Conservation (phyloP, 2,113 vertebrate genomes). For the Collichthys lucidus region DNA sequence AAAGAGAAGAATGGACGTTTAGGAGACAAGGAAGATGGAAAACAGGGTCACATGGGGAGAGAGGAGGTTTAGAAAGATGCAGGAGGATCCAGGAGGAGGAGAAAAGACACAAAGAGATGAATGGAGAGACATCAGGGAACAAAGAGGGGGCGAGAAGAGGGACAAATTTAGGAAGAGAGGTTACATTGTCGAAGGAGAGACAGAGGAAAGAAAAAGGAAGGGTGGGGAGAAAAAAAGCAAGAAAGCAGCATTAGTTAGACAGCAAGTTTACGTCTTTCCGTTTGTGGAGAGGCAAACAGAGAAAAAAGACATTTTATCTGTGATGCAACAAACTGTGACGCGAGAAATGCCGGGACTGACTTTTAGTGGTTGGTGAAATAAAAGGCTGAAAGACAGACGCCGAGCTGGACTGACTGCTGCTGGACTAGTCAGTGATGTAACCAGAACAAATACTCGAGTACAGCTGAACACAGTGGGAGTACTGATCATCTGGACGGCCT, state of each 20-base stretch:
- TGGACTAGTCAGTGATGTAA: too few species aligned
- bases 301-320: slow-evolving; percentile 61
- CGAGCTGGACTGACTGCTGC: too few species aligned
- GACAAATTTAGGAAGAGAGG: slow-evolving; percentile 15
- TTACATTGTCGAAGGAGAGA: slow-evolving; percentile 18
- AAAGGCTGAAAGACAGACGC: too few species aligned
- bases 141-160: not conserved
- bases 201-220: not conserved
- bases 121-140: not conserved
- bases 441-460: too few species aligned
- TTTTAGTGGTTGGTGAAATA: too few species aligned
- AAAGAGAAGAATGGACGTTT: not conserved
- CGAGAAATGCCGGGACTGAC: slow-evolving; percentile 41
- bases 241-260: slow-evolving; percentile 70
- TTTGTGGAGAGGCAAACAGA: slow-evolving; percentile 38
- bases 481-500: not conserved
- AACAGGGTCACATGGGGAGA: not conserved
- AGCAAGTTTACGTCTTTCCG: slow-evolving; percentile 26
- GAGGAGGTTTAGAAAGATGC: not conserved
- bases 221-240: slow-evolving; percentile 52
- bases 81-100: not conserved
- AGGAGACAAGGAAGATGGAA: not conserved
- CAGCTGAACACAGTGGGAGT: too few species aligned
- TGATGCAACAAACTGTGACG: slow-evolving; percentile 78
- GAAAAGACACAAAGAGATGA: not conserved